phyloP scores from a whole-genome alignment of 2,888 invertebrate species.

The Cheilosia soror region DNA sequence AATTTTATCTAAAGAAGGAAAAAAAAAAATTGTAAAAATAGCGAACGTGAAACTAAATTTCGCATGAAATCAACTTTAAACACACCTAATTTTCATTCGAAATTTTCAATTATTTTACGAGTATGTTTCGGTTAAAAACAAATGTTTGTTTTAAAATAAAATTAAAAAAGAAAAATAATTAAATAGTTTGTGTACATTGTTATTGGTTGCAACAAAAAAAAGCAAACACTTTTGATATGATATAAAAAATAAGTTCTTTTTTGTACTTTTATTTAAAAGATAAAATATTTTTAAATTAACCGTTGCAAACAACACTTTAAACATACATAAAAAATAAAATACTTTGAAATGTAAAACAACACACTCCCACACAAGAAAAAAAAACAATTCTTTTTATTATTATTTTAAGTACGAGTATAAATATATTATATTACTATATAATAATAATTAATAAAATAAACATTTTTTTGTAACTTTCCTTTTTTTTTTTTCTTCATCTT shows the following conservation, averaged over 20 bases:
- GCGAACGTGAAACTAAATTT: conserved; percentile 6
- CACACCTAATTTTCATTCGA: conserved; percentile 8
- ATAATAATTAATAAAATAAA: conserved; percentile 72
- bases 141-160: conserved; percentile 62
- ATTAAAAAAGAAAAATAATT: conserved; percentile 27
- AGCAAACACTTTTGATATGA: conserved; percentile 63
- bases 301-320: conserved; percentile 45
- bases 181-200: conserved; percentile 73
- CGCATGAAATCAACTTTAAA: conserved; percentile 45
- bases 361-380: conserved; percentile 21
- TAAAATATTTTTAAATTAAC: conserved; percentile 45
- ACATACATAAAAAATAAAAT: conserved; percentile 19
- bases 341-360: conserved; percentile 46
- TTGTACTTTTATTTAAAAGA: conserved; percentile 55
- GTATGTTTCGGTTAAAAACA: conserved; percentile 61
- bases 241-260: conserved; percentile 58
- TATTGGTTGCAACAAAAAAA: conserved; percentile 66
- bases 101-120: conserved; percentile 36
- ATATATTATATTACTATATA: conserved; percentile 72
- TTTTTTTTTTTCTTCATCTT: conserved; percentile 28
- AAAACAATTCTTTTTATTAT: conserved; percentile 67
- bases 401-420: conserved; percentile 70
- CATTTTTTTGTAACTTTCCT: conserved; percentile 71
- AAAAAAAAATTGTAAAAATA: conserved; percentile 28
- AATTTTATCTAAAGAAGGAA: not conserved